Base-by-base conservation (phyloP, 2,888 invertebrate genomes). In the Dasysyrphus tricinctus region DNA sequence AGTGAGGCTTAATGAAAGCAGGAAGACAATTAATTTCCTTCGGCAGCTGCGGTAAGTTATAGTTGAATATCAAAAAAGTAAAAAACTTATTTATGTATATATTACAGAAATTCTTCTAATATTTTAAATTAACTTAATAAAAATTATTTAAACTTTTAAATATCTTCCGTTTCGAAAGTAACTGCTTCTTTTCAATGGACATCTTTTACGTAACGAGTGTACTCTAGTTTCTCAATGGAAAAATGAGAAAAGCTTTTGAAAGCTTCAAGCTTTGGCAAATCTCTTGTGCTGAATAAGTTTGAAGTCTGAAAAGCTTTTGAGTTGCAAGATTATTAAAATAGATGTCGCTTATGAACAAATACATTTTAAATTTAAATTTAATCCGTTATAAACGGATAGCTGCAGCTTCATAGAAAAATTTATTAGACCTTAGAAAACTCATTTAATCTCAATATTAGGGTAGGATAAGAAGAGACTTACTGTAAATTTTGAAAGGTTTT, bases 41-140 rank as follows among this genome's bases (percentile, higher is more conserved):
- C 81, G 85, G 19, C 85, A 85, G 34, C 39, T 85, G n/a, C 49
- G 85, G 85, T 85, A 34, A 57, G 51, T 24, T 7, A n/a, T 4
- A 8, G 3, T n/a, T 32, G 0, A 32, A 14, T 54, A 29, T 7
- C 4, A 3, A n/a, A 32, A n/a, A 54, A 32, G 1, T 7, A n/a
- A 8, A 5, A n/a, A 1, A 0, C 4, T 9, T 14, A 61, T 42
- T 14, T 16, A 11, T 54, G 37, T 5, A 12, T 6, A 24, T 34
- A 8, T 72, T 47, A 44, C 29, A 79, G 78, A 16, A 79, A 79
- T 29, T 34, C 63, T 3, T 39, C 78, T 11, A 2, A 42, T 24
- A 9, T 42, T 34, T 19, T 57, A 6, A 0, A 14, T 14, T 54
- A 8, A 54, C 8, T 12, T 29, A 29, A 54, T 3, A 54, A 29